Evolutionary conservation across 2,797 vertebrate species (phyloP).

Genomic region (Orestias chungarensis): DNA sequence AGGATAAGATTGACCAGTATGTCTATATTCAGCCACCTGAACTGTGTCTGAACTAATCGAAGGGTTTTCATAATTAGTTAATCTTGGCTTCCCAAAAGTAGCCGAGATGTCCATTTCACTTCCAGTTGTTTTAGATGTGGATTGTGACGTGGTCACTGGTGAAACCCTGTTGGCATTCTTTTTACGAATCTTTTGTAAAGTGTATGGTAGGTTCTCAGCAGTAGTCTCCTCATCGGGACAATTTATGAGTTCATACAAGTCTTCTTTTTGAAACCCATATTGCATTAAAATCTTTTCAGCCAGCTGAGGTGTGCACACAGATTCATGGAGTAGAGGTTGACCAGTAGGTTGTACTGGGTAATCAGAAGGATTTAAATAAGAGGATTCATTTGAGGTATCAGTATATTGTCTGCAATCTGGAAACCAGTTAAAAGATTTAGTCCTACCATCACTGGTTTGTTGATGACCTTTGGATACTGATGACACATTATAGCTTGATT

Average conservation of each 20-base stretch:
- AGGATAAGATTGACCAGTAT: slow-evolving; percentile 82
- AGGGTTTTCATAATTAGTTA: slow-evolving; percentile 3
- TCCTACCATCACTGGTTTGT: background rate
- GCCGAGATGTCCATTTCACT: slow-evolving; percentile 29
- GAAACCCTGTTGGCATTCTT: slow-evolving; percentile 81
- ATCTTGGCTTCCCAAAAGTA: background rate
- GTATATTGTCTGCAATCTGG: slow-evolving; percentile 15
- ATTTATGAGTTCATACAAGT: slow-evolving; percentile 90
- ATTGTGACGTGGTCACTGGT: slow-evolving; percentile 19
- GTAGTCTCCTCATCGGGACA: slow-evolving; percentile 94
- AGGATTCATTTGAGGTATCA: slow-evolving; percentile 6
- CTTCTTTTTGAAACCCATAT: slow-evolving; percentile 92
- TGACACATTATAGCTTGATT: slow-evolving; percentile 25
- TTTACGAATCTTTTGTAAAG: slow-evolving; percentile 88
- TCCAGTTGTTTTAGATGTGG: slow-evolving; percentile 12
- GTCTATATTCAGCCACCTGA: slow-evolving; percentile 91
- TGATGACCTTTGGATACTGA: slow-evolving; percentile 17
- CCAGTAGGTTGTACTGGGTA: slow-evolving; percentile 1
- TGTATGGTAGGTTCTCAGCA: slow-evolving; percentile 90
- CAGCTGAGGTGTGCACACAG: slow-evolving; percentile 78
- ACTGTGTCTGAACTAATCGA: slow-evolving; percentile 75
- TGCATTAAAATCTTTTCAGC: slow-evolving; percentile 88
- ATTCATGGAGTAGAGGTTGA: slow-evolving; percentile 11
- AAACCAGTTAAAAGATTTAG: slow-evolving; percentile 36
- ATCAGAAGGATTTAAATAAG: slow-evolving; percentile 27